These are phyloP conservation scores for Bombus fervidus DNA, from an alignment of 1,140 invertebrate genomes.

Conservation along the genomic window DNA sequence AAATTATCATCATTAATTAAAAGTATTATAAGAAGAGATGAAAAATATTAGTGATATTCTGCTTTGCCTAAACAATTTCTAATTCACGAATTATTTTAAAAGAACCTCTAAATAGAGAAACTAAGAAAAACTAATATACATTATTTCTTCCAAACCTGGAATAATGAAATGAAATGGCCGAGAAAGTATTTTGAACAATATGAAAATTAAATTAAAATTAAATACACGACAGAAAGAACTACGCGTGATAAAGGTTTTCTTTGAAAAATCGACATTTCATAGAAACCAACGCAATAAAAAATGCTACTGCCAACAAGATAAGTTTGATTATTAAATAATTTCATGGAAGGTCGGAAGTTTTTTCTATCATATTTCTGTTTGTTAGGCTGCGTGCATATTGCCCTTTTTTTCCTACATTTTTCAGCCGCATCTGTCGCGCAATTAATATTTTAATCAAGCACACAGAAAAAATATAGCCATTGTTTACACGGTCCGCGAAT, in stretches of 20 bases:
- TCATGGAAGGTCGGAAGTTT: not conserved
- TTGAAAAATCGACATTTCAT: too few species aligned
- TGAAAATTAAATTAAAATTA: too few species aligned
- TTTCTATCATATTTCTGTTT: constrained; percentile 23
- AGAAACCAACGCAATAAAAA: not conserved
- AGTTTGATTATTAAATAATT: constrained; percentile 1
- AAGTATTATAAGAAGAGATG: too few species aligned
- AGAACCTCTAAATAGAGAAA: too few species aligned
- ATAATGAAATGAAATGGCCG: too few species aligned
- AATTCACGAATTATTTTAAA: too few species aligned
- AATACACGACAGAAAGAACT: too few species aligned
- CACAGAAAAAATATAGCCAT: constrained; percentile 16
- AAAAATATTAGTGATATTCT: not conserved
- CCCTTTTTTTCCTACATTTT: constrained; percentile 45
- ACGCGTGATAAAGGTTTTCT: too few species aligned
- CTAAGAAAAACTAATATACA: too few species aligned
- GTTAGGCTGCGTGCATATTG: not conserved
- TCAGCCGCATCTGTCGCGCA: constrained; percentile 39
- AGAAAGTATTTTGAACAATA: too few species aligned
- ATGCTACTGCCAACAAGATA: not conserved
- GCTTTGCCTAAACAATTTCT: not conserved
- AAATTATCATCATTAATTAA: too few species aligned
- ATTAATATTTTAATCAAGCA: constrained; percentile 62
- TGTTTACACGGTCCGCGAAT: constrained; percentile 35
- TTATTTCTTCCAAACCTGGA: too few species aligned